These are phyloP conservation scores for Nephrotoma appendiculata DNA, from an alignment of 2,888 invertebrate species.

Conservation along the genomic window DNA sequence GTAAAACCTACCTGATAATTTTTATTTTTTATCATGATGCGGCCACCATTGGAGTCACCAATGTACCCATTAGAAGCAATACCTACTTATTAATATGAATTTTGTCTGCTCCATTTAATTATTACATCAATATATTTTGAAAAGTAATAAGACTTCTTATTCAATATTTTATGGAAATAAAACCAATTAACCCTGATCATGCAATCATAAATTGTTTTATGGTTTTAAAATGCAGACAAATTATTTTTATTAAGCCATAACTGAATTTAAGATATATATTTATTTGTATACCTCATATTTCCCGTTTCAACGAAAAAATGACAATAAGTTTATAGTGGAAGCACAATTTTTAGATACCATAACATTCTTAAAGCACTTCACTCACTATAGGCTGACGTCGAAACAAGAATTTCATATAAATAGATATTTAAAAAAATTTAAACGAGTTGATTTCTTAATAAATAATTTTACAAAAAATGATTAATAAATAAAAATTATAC, in stretches of 20 bases:
- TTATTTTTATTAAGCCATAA: not conserved
- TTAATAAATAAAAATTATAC: not conserved
- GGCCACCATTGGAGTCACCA: no score
- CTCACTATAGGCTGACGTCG: not conserved
- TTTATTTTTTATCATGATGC: no score
- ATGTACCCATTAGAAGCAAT: no score
- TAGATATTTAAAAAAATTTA: not conserved
- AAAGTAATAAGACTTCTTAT: not conserved
- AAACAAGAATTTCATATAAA: not conserved
- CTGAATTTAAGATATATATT: not conserved
- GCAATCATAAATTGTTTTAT: not conserved
- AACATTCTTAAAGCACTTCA: not conserved
- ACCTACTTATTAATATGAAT: no score
- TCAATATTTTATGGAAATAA: not conserved
- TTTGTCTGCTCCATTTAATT: no score
- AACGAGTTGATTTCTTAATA: not conserved
- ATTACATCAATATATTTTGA: no score
- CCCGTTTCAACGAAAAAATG: not conserved
- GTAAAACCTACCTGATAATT: no score
- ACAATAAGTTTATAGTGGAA: not conserved
- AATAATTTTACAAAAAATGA: not conserved
- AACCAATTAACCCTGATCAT: not conserved
- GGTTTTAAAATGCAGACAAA: not conserved
- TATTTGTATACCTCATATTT: not conserved
- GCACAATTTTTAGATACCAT: not conserved